phyloP scores from a whole-genome alignment of 2,113 vertebrate genomes.

The Amazona guildingii region DNA sequence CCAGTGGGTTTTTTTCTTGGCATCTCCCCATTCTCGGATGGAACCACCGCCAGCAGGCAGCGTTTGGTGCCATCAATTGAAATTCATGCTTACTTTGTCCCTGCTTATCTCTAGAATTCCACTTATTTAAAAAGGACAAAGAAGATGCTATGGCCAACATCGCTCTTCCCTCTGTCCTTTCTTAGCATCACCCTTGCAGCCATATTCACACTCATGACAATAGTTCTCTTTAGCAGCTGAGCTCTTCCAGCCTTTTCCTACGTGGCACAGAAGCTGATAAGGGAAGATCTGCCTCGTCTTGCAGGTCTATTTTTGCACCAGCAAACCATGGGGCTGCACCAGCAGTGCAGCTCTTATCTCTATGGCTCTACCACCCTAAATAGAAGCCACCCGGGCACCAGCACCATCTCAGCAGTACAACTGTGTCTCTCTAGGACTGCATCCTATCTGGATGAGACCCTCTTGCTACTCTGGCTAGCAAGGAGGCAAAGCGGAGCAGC shows the following conservation, averaged over 20 bases:
- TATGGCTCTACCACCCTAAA: not conserved
- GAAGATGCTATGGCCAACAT: not conserved
- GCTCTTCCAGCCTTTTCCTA: not conserved
- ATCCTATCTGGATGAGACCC: not conserved
- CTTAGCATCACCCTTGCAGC: not conserved
- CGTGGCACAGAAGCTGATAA: not conserved
- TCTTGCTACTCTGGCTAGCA: not conserved
- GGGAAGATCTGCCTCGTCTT: not conserved
- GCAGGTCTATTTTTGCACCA: not conserved
- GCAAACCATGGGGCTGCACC: not conserved
- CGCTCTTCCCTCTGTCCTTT: not conserved
- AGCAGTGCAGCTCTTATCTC: not conserved
- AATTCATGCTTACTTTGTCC: not conserved
- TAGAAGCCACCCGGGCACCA: accelerated
- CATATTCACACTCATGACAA: not conserved
- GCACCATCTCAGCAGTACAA: not conserved
- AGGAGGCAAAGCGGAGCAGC: not conserved
- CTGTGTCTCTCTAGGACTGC: not conserved
- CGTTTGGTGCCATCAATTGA: not conserved
- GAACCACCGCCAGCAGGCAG: not conserved
- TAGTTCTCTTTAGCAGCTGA: not conserved
- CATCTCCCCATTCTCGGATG: not conserved
- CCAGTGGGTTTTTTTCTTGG: not conserved
- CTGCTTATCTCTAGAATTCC: not conserved
- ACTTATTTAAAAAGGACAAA: not conserved